A percentile compares a stretch with the other conserved stretches of the same genome.
phyloP scores from a whole-genome alignment of 2,113 vertebrate genomes.

The Rhabdomys dilectus region DNA sequence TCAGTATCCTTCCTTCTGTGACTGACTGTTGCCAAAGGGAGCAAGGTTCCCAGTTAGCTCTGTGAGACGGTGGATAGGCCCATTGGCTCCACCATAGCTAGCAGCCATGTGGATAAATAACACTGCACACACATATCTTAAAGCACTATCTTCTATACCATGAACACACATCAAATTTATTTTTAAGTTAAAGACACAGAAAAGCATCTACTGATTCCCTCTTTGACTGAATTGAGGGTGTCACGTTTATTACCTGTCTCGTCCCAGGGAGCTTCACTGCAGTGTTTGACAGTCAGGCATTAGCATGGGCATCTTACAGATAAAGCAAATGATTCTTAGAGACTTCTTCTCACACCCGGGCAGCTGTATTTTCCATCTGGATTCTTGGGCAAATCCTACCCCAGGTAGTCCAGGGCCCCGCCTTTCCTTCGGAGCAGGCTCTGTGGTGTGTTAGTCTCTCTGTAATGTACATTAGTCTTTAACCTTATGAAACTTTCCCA shows the following conservation, averaged over 20 bases:
- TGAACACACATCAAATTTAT: not conserved
- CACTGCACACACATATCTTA: not conserved
- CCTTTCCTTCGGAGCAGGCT: not conserved
- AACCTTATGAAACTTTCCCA: not conserved
- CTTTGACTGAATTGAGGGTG: not conserved
- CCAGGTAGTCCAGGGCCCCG: not conserved
- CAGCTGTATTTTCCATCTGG: not conserved
- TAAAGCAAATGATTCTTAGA: not conserved
- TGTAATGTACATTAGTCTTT: not conserved
- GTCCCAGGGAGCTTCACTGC: not conserved
- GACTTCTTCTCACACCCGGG: not conserved
- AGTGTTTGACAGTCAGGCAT: not conserved
- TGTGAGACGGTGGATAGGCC: not conserved
- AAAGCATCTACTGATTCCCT: not conserved
- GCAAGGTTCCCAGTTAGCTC: not conserved
- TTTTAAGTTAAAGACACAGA: not conserved
- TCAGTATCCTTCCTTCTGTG: not conserved
- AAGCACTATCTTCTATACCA: not conserved
- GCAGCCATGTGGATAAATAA: not conserved
- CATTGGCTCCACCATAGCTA: not conserved
- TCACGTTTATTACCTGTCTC: accelerated
- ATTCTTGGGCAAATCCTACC: not conserved
- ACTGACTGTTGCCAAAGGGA: not conserved
- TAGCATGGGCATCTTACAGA: not conserved
- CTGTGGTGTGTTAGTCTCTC: accelerated